Evolutionary conservation across 2,797 vertebrate species (phyloP), one percentile per base, ranked within the genome.

Genomic region (Jordanella pulchra): DNA sequence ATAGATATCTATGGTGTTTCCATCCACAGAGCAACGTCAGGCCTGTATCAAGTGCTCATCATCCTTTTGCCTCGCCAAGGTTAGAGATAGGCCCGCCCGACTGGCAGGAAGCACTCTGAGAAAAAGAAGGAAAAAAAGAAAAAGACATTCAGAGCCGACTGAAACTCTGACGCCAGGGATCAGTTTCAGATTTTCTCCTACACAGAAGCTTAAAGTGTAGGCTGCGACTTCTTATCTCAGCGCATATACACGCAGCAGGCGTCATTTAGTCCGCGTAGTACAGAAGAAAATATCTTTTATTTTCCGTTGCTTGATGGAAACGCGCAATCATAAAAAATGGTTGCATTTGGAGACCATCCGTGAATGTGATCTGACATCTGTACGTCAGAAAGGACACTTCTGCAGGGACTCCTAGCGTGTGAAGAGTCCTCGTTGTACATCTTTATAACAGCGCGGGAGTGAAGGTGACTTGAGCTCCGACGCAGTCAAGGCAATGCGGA

Each of bases 401-500:
- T 80, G 88, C 84, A 87, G 85, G 86, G 86, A 85, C 78, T 77
- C 81, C 67, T 82, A 69, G 42, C 83, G 89, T 81, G 89, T 85
- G 87, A 89, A 81, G 32, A 39, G 84, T 81, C 78, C 77, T 78
- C 69, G 67, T 83, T 79, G 87, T 84, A 78, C 77, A 75, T 84
- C 80, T 82, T 77, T 42, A n/a, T 32, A 55, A 86, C 75, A 94
- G 91, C 80, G 87, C 91, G 92, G 94, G 93, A 92, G 90, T 93
- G 95, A 95, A 95, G 95, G 95, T 95, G 94, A 94, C 90, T 92
- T 75, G 90, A 89, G 79, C 87, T 86, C 85, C 85, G 83, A 86
- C 78, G 88, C 87, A 90, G 92, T 94, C 89, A 71, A 89, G 92
- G 95, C 93, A 90, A 96, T 96, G 95, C 95, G 92, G 95, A 94